Evolutionary conservation across 2,113 vertebrate genomes (phyloP).

Genomic region (Phyllostomus hastatus): DNA sequence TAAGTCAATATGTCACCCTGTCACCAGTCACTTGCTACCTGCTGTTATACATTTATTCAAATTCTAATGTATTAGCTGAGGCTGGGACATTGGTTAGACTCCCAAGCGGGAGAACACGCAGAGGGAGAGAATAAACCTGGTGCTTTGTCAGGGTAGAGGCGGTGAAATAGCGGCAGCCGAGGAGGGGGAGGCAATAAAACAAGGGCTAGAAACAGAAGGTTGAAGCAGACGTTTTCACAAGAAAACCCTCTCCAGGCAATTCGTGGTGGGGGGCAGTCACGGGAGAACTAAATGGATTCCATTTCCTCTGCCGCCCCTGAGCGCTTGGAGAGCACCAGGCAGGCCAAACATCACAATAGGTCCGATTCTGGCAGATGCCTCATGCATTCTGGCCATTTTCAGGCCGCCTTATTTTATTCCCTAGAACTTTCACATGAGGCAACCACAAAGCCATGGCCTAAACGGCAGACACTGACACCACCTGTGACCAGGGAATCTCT

Average conservation of each 20-base stretch:
- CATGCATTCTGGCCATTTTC: background rate
- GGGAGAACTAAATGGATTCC: conserved; percentile 12
- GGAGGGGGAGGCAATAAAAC: conserved; percentile 73
- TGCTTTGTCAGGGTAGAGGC: conserved; percentile 77
- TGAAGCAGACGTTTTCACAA: conserved; percentile 75
- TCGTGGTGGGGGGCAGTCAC: conserved; percentile 42
- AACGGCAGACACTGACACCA: background rate
- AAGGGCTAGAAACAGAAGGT: conserved; percentile 76
- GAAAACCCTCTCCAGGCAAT: conserved; percentile 74
- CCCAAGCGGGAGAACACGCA: conserved; percentile 77
- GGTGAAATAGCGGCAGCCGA: conserved; percentile 75
- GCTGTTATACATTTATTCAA: conserved; percentile 85
- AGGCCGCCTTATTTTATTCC: background rate
- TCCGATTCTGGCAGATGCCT: background rate
- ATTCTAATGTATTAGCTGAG: conserved; percentile 77
- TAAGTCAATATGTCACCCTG: conserved; percentile 87
- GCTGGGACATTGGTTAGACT: conserved; percentile 78
- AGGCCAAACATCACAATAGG: background rate
- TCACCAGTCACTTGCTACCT: conserved; percentile 86
- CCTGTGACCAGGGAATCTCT: background rate
- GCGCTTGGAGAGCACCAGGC: background rate
- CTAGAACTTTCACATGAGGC: background rate
- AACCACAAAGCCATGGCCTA: background rate
- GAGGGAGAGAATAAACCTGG: conserved; percentile 74
- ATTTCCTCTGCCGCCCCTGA: conserved; percentile 37